Evolutionary conservation across 1,140 invertebrate genomes (phyloP).

Genomic region (Parapsyche elsis): DNA sequence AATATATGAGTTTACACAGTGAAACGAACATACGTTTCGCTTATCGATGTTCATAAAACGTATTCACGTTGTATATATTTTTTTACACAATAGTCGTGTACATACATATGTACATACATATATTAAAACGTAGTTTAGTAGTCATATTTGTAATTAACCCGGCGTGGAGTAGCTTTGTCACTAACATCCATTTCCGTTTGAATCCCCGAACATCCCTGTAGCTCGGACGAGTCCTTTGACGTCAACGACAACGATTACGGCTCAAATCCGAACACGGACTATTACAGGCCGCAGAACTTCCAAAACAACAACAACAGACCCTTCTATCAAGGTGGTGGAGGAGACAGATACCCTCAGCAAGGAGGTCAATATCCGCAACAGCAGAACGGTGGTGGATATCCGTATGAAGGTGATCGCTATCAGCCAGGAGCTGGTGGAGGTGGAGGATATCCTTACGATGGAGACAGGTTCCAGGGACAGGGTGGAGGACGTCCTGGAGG

Average conservation of each 20-base stretch:
- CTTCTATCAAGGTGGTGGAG: constrained; percentile 32
- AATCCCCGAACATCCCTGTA: neutral
- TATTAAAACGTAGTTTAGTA: neutral
- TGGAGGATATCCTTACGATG: constrained; percentile 8
- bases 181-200: neutral
- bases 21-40: too few relatives aligned
- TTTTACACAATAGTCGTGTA: too few relatives aligned
- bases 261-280: constrained; percentile 23
- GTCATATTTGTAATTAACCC: neutral
- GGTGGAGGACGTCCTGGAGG: neutral
- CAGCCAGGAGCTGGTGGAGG: constrained; percentile 27
- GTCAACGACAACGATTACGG: constrained; percentile 33
- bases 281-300: constrained; percentile 46
- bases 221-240: constrained; percentile 48
- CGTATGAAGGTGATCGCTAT: neutral
- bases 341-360: constrained; percentile 31
- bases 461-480: constrained; percentile 18
- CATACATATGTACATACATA: too few relatives aligned
- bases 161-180: neutral
- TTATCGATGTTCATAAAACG: too few relatives aligned
- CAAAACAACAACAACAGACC: constrained; percentile 48
- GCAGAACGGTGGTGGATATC: constrained; percentile 18
- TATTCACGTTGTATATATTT: too few relatives aligned
- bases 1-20: too few relatives aligned
- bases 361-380: constrained; percentile 31